Base-by-base conservation (phyloP, 2,797 vertebrate genomes). In the Bradypodion ventrale region DNA sequence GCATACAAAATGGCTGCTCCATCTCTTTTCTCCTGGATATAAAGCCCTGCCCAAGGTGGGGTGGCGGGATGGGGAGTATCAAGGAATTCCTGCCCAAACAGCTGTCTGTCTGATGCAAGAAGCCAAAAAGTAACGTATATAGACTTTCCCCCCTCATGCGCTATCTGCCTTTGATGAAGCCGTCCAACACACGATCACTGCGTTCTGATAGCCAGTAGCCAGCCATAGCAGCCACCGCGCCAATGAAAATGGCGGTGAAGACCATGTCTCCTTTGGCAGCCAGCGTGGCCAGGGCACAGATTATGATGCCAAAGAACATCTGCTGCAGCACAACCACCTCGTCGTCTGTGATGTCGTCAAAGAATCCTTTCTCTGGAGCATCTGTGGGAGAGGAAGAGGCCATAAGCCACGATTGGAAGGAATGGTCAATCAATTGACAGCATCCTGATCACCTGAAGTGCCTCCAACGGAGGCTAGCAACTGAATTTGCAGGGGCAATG, bases 221-320 rank as follows among this genome's bases (percentile, higher is more conserved):
- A 0, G 98, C 98, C 97, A 99, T 99, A 68, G 98, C 98, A 0
- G 98, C 98, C 87, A 99, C 96, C 0, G 98, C 98, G 0, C 98
- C 98, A 0, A 99, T 99, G 93, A 99, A 99, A 94, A 99, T 99
- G 90, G 98, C 98, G 0, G 98, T 99, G 89, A 99, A 99, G 82
- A 99, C 98, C 98, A 99, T 98, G 95, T 99, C 98, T 0, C 98
- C 98, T 94, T 99, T 99, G 12, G 98, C 98, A 0, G 98, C 98
- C 25, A 99, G 95, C 0, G 98, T 99, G 73, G 98, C 98, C 0
- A 99, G 95, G 0, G 98, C 98, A 0, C 98, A 99, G 94, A 99
- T 98, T 65, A 99, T 96, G 35, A 98, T 97, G 0, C 98, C 98
- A 0, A 99, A 99, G 93, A 99, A 99, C 98, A 99, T 99, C 96